These are phyloP conservation scores for Fulmarus glacialis DNA, from an alignment of 2,113 vertebrate species.

Conservation along the genomic window DNA sequence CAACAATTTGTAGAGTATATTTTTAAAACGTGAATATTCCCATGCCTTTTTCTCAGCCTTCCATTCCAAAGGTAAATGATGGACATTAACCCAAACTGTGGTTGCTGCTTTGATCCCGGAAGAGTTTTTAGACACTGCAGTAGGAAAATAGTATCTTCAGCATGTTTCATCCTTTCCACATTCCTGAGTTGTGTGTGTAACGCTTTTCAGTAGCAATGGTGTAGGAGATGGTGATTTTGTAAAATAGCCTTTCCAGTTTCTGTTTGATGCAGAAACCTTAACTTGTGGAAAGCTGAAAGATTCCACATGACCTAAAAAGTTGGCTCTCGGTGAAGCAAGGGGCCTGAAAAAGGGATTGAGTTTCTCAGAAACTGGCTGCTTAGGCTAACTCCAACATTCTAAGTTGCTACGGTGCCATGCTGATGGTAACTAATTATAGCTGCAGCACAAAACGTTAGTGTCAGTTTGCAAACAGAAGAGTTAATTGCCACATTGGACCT, in stretches of 20 bases:
- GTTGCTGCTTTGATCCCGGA: neutral
- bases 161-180: neutral
- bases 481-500: conserved; percentile 75
- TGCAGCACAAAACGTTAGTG: conserved; percentile 38
- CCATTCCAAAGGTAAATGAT: neutral
- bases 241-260: neutral
- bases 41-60: neutral
- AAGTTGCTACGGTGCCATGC: conserved; percentile 36
- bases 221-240: neutral
- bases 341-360: neutral
- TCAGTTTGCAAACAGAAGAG: conserved; percentile 68
- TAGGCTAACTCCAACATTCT: neutral
- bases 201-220: neutral
- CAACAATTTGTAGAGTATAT: neutral
- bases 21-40: neutral
- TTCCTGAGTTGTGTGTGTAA: accelerated
- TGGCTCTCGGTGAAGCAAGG: neutral
- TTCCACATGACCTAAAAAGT: neutral
- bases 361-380: neutral
- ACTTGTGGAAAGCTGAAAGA: neutral
- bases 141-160: neutral
- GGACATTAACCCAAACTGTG: neutral
- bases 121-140: neutral
- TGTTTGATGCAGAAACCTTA: neutral
- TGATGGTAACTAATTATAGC: conserved; percentile 69